Conservation (phyloP, 2,888 invertebrate genomes). For the Ypsolopha scabrella region DNA sequence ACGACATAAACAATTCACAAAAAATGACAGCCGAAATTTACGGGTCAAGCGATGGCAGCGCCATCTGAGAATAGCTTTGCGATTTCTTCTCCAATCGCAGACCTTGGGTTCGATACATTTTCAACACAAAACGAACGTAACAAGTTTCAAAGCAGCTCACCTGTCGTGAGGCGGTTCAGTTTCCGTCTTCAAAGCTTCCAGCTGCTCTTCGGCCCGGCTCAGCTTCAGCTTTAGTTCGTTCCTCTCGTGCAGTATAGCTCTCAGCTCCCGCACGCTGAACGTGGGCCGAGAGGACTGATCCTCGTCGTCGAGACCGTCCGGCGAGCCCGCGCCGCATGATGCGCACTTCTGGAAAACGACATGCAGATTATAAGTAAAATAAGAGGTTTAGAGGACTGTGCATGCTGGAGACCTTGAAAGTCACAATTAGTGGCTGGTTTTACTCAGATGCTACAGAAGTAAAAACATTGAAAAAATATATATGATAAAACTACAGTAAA, state of each 20-base stretch:
- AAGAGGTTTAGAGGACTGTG: background rate
- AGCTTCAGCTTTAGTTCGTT: constrained; percentile 95
- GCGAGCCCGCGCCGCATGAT: constrained; percentile 44
- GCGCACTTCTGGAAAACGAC: constrained; percentile 44
- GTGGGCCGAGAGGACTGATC: constrained; percentile 46
- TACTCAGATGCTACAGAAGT: background rate
- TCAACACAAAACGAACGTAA: too few relatives aligned
- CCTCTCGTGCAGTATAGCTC: constrained; percentile 90
- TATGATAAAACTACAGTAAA: too few relatives aligned
- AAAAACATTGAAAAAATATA: too few relatives aligned
- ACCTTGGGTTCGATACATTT: too few relatives aligned
- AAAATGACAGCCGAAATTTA: too few relatives aligned
- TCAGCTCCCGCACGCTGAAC: constrained; percentile 78
- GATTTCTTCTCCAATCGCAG: too few relatives aligned
- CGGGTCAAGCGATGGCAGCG: too few relatives aligned
- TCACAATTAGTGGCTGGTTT: too few relatives aligned
- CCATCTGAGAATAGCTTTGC: too few relatives aligned
- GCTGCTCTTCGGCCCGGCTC: constrained; percentile 92
- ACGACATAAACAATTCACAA: too few relatives aligned
- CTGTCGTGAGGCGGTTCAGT: constrained; percentile 49
- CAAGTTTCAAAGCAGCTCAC: constrained; percentile 15
- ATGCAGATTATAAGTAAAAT: too few relatives aligned
- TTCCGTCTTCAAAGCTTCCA: constrained; percentile 75
- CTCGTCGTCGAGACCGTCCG: constrained; percentile 43
- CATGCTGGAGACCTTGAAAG: too few relatives aligned